Evolutionary conservation across 2,113 vertebrate genomes (phyloP).

Genomic region (Danio rerio): DNA sequence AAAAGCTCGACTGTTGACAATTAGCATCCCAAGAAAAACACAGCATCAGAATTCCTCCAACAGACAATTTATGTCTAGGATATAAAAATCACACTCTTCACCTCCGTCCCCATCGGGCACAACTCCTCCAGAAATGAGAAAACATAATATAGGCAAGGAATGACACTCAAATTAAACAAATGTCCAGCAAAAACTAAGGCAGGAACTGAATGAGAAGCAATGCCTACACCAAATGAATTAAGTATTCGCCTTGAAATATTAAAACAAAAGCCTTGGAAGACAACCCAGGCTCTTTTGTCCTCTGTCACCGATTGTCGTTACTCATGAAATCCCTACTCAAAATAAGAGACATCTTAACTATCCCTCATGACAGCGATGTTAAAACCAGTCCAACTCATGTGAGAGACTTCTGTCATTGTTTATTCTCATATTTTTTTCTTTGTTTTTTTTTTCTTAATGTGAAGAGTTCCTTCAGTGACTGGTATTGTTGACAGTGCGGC

Average conservation of each 20-base stretch:
- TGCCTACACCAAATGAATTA: constrained; percentile 84
- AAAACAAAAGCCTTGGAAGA: constrained; percentile 63
- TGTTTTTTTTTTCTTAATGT: constrained; percentile 80
- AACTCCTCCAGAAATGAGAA: constrained; percentile 78
- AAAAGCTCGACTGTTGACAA: constrained; percentile 82
- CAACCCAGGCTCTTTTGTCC: constrained; percentile 71
- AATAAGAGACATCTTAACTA: constrained; percentile 84
- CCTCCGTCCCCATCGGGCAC: constrained; percentile 76
- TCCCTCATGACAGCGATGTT: constrained; percentile 80
- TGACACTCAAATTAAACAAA: constrained; percentile 82
- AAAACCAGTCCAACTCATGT: constrained; percentile 82
- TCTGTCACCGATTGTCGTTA: constrained; percentile 77
- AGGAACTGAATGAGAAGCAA: constrained; percentile 79
- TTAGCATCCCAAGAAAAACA: constrained; percentile 69
- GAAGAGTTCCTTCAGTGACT: constrained; percentile 91
- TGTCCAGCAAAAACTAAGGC: constrained; percentile 87
- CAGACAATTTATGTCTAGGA: constrained; percentile 36
- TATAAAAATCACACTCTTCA: constrained; percentile 67
- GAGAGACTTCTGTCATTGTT: constrained; percentile 82
- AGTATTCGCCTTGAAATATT: constrained; percentile 74
- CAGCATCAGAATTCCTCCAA: constrained; percentile 53
- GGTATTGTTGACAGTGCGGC: constrained; percentile 84
- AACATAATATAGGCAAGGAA: constrained; percentile 86
- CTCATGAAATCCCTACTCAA: constrained; percentile 77
- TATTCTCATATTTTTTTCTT: constrained; percentile 78